phyloP scores from a whole-genome alignment of 2,888 invertebrate species.

The Scaptomyza flava region DNA sequence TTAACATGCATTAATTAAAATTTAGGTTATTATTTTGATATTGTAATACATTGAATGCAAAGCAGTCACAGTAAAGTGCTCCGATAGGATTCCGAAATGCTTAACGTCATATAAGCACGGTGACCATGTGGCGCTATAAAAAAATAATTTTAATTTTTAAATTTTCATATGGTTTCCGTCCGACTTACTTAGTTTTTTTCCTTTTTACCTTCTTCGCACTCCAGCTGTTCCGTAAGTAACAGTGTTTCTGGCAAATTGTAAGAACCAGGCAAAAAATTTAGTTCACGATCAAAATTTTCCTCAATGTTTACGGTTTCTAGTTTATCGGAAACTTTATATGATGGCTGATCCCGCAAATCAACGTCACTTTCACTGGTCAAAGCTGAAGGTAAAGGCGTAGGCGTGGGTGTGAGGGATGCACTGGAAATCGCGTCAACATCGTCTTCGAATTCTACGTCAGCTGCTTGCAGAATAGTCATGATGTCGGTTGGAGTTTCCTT shows the following conservation, averaged over 20 bases:
- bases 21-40: slow-evolving; percentile 1
- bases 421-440: slow-evolving; percentile 77
- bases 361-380: slow-evolving; percentile 12
- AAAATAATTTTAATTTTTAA: neutral
- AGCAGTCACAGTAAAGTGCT: slow-evolving; percentile 15
- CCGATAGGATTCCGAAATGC: slow-evolving; percentile 6
- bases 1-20: slow-evolving; percentile 22
- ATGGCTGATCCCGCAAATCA: slow-evolving; percentile 16
- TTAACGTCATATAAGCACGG: neutral
- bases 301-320: slow-evolving; percentile 22
- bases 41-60: neutral
- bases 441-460: slow-evolving; percentile 74
- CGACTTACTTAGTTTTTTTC: slow-evolving; percentile 38
- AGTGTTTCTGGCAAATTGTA: slow-evolving; percentile 21
- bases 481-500: slow-evolving; percentile 84
- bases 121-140: slow-evolving; percentile 7
- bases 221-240: slow-evolving; percentile 16
- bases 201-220: slow-evolving; percentile 25
- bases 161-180: neutral
- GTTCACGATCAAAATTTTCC: slow-evolving; percentile 16
- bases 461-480: slow-evolving; percentile 76
- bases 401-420: slow-evolving; percentile 75
- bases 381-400: slow-evolving; percentile 64
- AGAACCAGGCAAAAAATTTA: slow-evolving; percentile 12
- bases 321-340: slow-evolving; percentile 16